Evolutionary conservation across 2,113 vertebrate species (phyloP).

Genomic region (Brachypodius melanocephalos): DNA sequence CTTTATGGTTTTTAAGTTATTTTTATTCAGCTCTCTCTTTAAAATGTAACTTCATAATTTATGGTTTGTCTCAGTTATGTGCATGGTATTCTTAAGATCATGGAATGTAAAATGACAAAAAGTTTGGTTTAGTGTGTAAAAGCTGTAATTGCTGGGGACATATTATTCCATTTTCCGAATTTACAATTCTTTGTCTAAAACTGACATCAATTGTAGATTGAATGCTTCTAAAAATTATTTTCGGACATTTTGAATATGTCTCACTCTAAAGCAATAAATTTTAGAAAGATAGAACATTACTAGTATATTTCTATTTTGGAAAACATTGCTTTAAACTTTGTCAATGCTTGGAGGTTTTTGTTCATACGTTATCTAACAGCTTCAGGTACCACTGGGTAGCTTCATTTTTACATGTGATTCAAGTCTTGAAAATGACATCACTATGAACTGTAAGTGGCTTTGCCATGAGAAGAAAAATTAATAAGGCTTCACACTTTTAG

Average conservation of each 20-base stretch:
- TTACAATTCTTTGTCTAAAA: background rate
- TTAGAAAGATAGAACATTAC: background rate
- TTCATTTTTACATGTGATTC: background rate
- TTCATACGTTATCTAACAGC: background rate
- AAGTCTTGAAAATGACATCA: background rate
- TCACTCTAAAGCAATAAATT: background rate
- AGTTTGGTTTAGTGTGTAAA: background rate
- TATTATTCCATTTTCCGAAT: background rate
- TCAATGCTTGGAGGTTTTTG: background rate
- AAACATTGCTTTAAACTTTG: background rate
- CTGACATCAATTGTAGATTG: fast-evolving
- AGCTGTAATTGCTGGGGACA: background rate
- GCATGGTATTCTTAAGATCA: background rate
- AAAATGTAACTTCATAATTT: background rate
- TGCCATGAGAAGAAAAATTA: background rate
- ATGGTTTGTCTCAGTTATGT: background rate
- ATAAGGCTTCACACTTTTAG: background rate
- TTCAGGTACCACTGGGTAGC: background rate
- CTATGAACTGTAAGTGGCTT: background rate
- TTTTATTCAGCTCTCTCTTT: background rate
- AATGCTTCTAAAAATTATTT: background rate
- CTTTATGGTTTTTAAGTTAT: background rate
- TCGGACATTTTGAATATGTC: background rate
- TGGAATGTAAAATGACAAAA: background rate
- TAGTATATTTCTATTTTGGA: background rate